phyloP scores from a whole-genome alignment of 2,888 invertebrate species.

The Diachrysia chrysitis region DNA sequence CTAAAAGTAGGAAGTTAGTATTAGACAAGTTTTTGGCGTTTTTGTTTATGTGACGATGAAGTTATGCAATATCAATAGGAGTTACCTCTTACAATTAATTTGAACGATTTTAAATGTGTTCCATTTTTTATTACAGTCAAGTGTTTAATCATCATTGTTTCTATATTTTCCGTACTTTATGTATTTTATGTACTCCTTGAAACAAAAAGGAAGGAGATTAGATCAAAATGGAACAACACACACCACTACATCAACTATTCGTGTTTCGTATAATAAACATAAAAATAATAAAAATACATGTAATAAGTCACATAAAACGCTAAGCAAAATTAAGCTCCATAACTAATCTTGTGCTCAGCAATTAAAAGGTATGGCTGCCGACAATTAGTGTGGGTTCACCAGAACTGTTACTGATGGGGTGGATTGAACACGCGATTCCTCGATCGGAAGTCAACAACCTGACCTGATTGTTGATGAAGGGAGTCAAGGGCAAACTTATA shows the following conservation, averaged over 20 bases:
- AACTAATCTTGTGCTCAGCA: not conserved
- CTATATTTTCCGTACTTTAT: no score
- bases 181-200: no score
- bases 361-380: not conserved
- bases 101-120: no score
- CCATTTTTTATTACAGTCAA: no score
- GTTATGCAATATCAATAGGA: no score
- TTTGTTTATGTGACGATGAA: no score
- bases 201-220: no score
- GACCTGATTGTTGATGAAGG: not conserved
- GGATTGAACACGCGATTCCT: slow-evolving; percentile 26
- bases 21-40: no score
- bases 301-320: slow-evolving; percentile 3
- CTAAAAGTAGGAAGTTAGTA: no score
- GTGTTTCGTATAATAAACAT: not conserved
- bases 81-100: no score
- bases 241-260: not conserved
- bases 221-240: not conserved
- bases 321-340: not conserved
- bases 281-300: not conserved
- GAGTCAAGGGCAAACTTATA: slow-evolving; percentile 20
- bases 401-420: slow-evolving; percentile 14
- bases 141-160: no score
- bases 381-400: slow-evolving; percentile 19
- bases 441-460: slow-evolving; percentile 16